Evolutionary conservation across 2,797 vertebrate species (phyloP), one percentile per base, ranked within the genome.

Genomic region (Stomatorhinus walkeri): DNA sequence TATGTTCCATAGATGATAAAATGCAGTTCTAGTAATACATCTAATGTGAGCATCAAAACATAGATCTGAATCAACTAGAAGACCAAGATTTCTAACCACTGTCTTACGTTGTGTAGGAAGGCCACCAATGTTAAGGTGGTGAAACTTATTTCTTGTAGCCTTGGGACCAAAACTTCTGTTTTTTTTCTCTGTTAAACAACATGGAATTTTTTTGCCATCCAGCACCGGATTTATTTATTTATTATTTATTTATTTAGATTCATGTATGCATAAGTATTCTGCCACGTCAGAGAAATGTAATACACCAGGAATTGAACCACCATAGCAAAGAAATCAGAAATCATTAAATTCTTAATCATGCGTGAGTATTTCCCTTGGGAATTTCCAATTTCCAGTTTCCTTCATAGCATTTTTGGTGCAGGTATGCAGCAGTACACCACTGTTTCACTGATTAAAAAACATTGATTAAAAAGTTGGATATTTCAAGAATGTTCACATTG

Each of bases 351-450:
- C 22, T 22, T 84, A 48, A n/a, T 84, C 24, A 59, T 85, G 97
- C 96, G 88, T 97, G 94, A 0, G 90, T 96, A 89, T 94, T 95
- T 96, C 96, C 95, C 36, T 93, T 93, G 89, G 91, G 91, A 88
- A 96, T 91, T 2, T 91, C 92, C 89, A 93, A 94, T 94, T 91
- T 52, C 96, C 94, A 0, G 97, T 95, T 92, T 97, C 97, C 43
- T 92, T 95, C 94, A 95, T 95, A 85, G 96, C 96, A 0, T 92
- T 94, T 90, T 94, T 95, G 6, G 96, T 96, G 90, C 94, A 93
- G 0, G 96, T 94, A 89, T 97, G 97, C 76, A 97, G 97, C 61
- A 64, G 2, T 24, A 9, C 22, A 24, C 22, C 2, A 40, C 12
- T 12, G 9, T 54, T 32, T 24, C n/a, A 64, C 56, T 36, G 24